Evolutionary conservation across 2,797 vertebrate species (phyloP).

Genomic region (Lagorchestes hirsutus): DNA sequence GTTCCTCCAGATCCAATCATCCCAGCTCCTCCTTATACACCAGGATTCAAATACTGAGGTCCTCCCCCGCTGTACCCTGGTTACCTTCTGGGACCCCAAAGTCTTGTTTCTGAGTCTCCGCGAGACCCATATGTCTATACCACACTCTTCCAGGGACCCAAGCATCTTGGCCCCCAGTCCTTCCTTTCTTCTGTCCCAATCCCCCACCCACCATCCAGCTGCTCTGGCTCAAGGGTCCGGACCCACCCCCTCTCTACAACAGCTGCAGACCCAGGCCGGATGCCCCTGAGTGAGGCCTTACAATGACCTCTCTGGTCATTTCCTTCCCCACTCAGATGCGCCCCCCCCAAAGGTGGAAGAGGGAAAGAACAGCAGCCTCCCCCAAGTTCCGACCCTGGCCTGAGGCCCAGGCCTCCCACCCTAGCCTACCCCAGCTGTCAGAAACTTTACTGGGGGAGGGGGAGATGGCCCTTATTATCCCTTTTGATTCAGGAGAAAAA

Average conservation of each 20-base stretch:
- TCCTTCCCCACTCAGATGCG: constrained; percentile 65
- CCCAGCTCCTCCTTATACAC: background rate
- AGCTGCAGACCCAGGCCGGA: constrained; percentile 71
- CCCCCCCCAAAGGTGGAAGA: background rate
- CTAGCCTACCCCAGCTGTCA: constrained; percentile 30
- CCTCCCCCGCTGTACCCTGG: constrained; percentile 51
- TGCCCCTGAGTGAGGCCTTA: constrained; percentile 38
- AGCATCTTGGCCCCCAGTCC: background rate
- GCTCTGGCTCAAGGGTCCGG: constrained; percentile 62
- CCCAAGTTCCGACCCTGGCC: constrained; percentile 44
- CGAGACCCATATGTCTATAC: constrained; percentile 19
- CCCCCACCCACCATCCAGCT: background rate
- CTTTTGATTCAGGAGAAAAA: background rate
- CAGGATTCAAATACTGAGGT: constrained; percentile 57
- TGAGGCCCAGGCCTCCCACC: constrained; percentile 64
- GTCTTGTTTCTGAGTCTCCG: background rate
- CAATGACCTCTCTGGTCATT: constrained; percentile 68
- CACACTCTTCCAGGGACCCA: background rate
- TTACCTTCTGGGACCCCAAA: background rate
- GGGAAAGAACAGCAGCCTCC: constrained; percentile 62
- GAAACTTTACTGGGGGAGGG: background rate
- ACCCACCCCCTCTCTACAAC: constrained; percentile 51
- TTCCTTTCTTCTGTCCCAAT: background rate
- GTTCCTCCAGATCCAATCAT: constrained; percentile 55
- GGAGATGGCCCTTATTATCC: background rate